Evolutionary conservation across 2,113 vertebrate species (phyloP).

Genomic region (Toxostoma redivivum): DNA sequence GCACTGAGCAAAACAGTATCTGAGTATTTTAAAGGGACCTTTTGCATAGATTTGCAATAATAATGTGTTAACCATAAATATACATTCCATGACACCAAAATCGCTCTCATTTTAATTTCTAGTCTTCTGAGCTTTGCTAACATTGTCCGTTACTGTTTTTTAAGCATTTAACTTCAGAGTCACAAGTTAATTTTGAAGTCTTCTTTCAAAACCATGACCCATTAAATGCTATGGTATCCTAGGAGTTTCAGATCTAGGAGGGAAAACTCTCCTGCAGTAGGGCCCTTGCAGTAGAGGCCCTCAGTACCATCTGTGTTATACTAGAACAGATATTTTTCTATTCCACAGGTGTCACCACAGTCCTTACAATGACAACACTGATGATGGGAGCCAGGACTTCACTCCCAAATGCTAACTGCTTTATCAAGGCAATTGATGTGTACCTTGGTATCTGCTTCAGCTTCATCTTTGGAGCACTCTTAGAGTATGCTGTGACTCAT

Average conservation of each 20-base stretch:
- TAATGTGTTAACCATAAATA: background rate
- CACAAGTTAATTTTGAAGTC: background rate
- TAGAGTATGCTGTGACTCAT: slow-evolving; percentile 88
- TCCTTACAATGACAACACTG: slow-evolving; percentile 88
- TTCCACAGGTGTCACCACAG: slow-evolving; percentile 83
- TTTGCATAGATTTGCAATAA: background rate
- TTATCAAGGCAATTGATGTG: slow-evolving; percentile 90
- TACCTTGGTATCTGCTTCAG: slow-evolving; percentile 91
- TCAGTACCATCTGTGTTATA: background rate
- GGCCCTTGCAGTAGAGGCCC: background rate
- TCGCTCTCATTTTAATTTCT: background rate
- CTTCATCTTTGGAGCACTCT: slow-evolving; percentile 87
- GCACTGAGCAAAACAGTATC: background rate
- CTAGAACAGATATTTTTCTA: background rate
- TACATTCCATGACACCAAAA: background rate
- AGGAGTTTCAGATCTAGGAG: background rate
- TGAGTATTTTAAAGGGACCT: background rate
- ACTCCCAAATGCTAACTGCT: slow-evolving; percentile 88
- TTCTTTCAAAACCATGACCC: background rate
- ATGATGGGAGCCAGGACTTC: slow-evolving; percentile 91
- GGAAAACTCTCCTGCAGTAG: background rate
- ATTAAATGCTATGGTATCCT: background rate
- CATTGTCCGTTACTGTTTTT: background rate
- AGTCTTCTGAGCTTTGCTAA: background rate
- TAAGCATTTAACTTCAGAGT: background rate